A percentile compares a stretch with the other conserved stretches of the same genome.
Conservation (phyloP, 2,113 vertebrate genomes). For the Elephas maximus region DNA sequence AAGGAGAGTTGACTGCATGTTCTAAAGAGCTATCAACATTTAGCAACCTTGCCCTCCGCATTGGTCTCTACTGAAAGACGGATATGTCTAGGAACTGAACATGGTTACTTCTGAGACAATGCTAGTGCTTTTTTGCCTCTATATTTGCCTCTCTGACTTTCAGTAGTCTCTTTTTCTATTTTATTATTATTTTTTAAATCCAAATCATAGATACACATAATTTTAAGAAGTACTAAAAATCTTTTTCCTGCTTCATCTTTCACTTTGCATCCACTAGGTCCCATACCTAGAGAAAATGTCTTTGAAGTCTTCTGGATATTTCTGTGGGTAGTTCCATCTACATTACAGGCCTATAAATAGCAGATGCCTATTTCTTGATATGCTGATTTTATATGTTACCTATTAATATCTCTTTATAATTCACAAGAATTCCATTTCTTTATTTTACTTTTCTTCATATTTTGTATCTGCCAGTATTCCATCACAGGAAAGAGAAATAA, state of each 20-base stretch:
- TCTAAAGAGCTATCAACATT: not conserved
- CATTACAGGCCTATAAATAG: not conserved
- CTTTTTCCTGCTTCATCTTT: not conserved
- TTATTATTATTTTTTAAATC: not conserved
- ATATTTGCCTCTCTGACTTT: not conserved
- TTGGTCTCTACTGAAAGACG: not conserved
- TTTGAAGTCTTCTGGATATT: not conserved
- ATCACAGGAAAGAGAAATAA: slow-evolving; percentile 26
- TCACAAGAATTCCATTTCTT: not conserved
- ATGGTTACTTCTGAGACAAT: not conserved
- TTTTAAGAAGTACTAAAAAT: not conserved
- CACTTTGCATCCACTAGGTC: not conserved
- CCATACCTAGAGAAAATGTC: not conserved
- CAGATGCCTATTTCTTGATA: not conserved
- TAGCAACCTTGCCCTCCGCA: not conserved
- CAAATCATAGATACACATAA: not conserved
- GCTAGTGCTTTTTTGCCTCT: not conserved
- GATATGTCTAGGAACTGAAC: not conserved
- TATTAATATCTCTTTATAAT: slow-evolving; percentile 2
- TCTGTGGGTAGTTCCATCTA: not conserved
- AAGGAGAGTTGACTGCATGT: not conserved
- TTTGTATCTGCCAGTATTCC: not conserved
- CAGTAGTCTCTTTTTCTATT: not conserved
- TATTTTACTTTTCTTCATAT: not conserved
- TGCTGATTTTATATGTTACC: not conserved